Base-by-base conservation (phyloP, 2,888 invertebrate genomes). In the Gortyna flavago region DNA sequence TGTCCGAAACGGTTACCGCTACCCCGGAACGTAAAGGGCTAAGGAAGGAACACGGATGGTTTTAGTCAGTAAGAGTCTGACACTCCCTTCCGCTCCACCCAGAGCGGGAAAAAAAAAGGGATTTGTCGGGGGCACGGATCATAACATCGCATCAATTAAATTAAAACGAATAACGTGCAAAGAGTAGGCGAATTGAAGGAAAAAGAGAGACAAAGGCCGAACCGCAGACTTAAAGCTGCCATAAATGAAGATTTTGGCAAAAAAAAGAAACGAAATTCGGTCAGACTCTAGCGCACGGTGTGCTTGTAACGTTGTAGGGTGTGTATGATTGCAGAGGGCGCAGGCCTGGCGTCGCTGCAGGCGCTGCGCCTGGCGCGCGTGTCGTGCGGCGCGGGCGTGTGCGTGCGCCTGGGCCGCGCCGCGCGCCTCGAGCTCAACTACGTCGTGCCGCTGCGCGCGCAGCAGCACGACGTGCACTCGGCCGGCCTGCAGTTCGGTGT, bases 391-490 rank as follows among this genome's bases (percentile, higher is more conserved):
- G 87, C 77, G 21, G 88, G 88, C 21, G 68, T 88, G 72, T 86
- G 86, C 25, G 97, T 99, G 91, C 97, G 98, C 84, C 96, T 99
- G 77, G 99, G 95, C 0, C 89, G 86, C 97, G 98, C 98, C 83
- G 99, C 99, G n/a, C 97, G 99, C 77, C 97, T 99, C 75, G 99
- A 99, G 97, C 97, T 99, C 74, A 99, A 99, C 97, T 99, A 99
- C 96, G 98, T 98, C 93, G 95, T 98, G 91, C 99, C 97, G 83
- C 97, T 89, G 97, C 85, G 94, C 96, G 80, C 97, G 97, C 25
- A 99, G 99, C 95, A 96, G 94, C 87, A 88, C 97, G 75, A 96
- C 97, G 72, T 97, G 97, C 75, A 83, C 61, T 75, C 89, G 11
- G 54, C 78, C 21, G 98, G 98, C 65, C 97, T 99, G 89, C 99